A percentile compares a stretch with the other conserved stretches of the same genome.
These are phyloP conservation scores for Galerucella calmariensis DNA, from an alignment of 2,888 invertebrate species.

Conservation along the genomic window DNA sequence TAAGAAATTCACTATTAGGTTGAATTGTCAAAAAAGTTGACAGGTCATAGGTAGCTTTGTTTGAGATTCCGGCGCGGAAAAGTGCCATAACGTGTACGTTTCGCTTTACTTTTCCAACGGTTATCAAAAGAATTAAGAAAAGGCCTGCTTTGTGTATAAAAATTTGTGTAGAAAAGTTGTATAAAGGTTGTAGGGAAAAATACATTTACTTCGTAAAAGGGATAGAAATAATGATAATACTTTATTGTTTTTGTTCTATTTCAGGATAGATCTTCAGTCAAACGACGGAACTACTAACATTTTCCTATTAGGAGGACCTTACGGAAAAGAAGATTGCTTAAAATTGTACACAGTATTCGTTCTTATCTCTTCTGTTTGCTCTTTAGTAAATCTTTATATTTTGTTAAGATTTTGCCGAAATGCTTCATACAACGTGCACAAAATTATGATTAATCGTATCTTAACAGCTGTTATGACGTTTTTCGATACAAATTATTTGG, in stretches of 20 bases:
- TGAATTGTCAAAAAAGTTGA: no score
- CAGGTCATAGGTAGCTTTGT: no score
- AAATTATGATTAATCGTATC: conserved; percentile 38
- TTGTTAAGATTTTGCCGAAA: conserved; percentile 36
- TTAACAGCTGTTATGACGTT: conserved; percentile 38
- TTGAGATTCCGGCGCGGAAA: no score
- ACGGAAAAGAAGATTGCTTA: conserved; percentile 17
- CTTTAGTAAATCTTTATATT: conserved; percentile 34
- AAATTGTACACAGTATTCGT: conserved; percentile 42
- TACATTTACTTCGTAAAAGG: no score
- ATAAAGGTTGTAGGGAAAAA: no score
- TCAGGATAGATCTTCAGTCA: conserved; percentile 32
- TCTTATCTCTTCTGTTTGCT: conserved; percentile 28
- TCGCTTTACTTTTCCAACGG: no score
- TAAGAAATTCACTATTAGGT: no score
- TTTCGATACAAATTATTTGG: conserved; percentile 46
- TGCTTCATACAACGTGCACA: conserved; percentile 44
- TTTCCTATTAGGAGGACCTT: background rate
- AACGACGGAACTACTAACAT: background rate
- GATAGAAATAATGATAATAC: no score
- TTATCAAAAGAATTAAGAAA: no score
- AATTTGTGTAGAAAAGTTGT: no score
- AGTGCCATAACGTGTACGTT: no score
- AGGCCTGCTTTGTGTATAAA: no score
- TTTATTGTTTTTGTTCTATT: background rate